Conservation (phyloP, 2,113 vertebrate species). For the Tetrao urogallus region DNA sequence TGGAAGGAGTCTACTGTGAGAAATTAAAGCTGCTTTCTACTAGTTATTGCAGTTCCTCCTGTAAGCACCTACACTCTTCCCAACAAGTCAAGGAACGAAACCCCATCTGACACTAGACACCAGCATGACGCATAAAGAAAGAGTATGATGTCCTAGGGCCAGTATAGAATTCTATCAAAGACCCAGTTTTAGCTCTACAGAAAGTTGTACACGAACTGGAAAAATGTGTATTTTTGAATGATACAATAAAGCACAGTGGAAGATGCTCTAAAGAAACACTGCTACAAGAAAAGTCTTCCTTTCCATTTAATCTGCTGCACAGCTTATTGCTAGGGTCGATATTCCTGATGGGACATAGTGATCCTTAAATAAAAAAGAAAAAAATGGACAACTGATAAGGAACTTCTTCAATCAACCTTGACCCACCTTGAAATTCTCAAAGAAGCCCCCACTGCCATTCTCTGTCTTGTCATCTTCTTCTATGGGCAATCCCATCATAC, state of each 20-base stretch:
- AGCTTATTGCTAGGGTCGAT: neutral
- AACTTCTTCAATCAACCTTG: neutral
- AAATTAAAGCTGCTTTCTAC: neutral
- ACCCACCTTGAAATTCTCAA: constrained; percentile 92
- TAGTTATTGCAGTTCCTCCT: neutral
- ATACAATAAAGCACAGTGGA: neutral
- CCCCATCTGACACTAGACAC: neutral
- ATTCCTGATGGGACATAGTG: neutral
- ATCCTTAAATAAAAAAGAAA: neutral
- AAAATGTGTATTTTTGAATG: neutral
- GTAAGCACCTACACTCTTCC: neutral
- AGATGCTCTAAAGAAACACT: neutral
- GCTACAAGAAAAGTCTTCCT: neutral
- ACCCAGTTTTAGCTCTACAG: neutral
- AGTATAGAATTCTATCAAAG: neutral
- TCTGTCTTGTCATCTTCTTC: constrained; percentile 78
- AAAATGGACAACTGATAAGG: neutral
- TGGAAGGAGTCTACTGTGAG: neutral
- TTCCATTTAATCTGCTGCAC: neutral
- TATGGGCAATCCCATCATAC: constrained; percentile 83
- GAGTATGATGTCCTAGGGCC: neutral
- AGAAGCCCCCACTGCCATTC: constrained; percentile 84
- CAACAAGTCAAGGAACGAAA: neutral
- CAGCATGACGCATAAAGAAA: neutral
- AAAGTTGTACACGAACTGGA: neutral